phyloP scores from a whole-genome alignment of 1,140 invertebrate species.

The Pemphigus obesinymphae region DNA sequence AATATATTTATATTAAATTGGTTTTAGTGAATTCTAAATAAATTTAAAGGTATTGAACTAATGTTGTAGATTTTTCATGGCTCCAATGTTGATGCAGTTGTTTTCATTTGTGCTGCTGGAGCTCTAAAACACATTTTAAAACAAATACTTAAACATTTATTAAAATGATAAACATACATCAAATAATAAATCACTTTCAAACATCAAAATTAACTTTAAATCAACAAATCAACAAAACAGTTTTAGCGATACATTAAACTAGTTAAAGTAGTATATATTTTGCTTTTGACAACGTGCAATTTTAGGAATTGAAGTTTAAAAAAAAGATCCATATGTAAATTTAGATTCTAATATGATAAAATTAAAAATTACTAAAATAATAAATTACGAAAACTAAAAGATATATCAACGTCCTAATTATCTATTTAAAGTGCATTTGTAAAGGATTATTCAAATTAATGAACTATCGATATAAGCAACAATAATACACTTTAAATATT shows the following conservation, averaged over 20 bases:
- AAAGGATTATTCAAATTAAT: background rate
- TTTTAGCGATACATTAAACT: background rate
- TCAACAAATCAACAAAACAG: background rate
- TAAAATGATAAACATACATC: background rate
- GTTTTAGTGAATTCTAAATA: background rate
- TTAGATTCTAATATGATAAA: background rate
- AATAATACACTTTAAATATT: conserved; percentile 38
- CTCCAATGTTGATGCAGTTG: conserved; percentile 25
- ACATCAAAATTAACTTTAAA: background rate
- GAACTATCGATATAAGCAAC: background rate
- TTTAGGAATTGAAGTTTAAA: no score
- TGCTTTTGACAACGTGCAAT: background rate
- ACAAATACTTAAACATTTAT: background rate
- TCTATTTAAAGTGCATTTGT: background rate
- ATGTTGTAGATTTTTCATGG: background rate
- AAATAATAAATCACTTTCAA: background rate
- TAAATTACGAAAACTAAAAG: background rate
- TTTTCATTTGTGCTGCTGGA: conserved; percentile 40
- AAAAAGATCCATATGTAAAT: no score
- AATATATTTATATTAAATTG: background rate
- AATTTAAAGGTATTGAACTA: background rate
- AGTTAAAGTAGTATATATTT: no score
- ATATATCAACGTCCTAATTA: background rate
- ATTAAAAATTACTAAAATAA: background rate
- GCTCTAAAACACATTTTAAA: conserved; percentile 8